phyloP scores from a whole-genome alignment of 2,113 vertebrate species.

The Petromus typicus region DNA sequence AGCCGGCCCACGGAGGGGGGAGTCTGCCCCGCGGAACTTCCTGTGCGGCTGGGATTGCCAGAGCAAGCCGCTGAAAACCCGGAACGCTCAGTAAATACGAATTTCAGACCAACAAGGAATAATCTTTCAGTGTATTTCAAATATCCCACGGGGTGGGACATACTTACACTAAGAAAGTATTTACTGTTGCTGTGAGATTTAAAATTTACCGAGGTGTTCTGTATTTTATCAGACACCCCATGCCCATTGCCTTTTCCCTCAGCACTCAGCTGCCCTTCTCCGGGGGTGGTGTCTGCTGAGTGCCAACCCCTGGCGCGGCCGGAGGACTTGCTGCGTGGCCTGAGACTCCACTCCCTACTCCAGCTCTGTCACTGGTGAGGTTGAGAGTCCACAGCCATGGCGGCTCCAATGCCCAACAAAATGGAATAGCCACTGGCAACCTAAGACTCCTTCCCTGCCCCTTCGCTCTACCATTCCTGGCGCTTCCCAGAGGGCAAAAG shows the following conservation, averaged over 20 bases:
- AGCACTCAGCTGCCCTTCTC: neutral
- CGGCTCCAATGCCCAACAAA: neutral
- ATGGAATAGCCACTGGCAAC: neutral
- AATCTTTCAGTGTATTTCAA: neutral
- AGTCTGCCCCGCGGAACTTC: neutral
- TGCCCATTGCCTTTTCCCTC: no score
- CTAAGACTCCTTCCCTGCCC: neutral
- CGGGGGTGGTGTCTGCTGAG: neutral
- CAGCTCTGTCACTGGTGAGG: neutral
- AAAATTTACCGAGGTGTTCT: neutral
- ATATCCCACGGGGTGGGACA: neutral
- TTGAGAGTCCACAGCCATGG: neutral
- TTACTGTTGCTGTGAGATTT: neutral
- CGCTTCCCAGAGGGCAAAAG: neutral
- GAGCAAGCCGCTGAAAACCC: neutral
- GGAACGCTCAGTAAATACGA: neutral
- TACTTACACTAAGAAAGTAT: neutral
- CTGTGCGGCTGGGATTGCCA: neutral
- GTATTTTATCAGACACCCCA: neutral
- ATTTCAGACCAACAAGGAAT: neutral
- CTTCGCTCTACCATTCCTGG: neutral
- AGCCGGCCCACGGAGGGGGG: neutral
- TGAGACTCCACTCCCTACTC: neutral
- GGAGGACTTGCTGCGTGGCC: neutral
- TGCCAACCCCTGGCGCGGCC: no score